A percentile compares a stretch with the other conserved stretches of the same genome.
phyloP scores from a whole-genome alignment of 2,113 vertebrate species.

The Indicator maculatus region DNA sequence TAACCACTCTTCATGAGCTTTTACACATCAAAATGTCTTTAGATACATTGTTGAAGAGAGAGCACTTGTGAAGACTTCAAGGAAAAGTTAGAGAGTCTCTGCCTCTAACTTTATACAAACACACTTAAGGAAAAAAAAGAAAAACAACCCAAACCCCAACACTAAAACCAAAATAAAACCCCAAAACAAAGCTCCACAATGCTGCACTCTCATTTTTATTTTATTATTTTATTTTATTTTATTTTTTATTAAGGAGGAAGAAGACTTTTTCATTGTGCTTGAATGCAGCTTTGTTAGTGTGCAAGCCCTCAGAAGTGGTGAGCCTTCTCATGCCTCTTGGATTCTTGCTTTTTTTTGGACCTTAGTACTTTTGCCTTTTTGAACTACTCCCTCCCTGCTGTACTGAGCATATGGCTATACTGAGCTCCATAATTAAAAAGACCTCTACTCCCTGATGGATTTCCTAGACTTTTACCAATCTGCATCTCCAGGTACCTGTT shows the following conservation, averaged over 20 bases:
- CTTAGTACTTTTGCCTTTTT: not conserved
- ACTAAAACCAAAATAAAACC: not conserved
- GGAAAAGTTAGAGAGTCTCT: not conserved
- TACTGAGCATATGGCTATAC: not conserved
- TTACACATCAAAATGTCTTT: conserved; percentile 55
- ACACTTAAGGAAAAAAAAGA: not conserved
- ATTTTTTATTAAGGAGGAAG: not conserved
- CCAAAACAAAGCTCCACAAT: not conserved
- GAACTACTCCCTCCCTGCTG: not conserved
- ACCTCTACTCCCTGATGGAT: not conserved
- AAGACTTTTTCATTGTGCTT: not conserved
- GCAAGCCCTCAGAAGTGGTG: not conserved
- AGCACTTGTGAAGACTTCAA: conserved; percentile 13
- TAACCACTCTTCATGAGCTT: conserved; percentile 54
- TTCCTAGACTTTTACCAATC: not conserved
- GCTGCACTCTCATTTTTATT: not conserved
- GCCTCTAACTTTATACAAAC: conserved; percentile 39
- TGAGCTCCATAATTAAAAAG: not conserved
- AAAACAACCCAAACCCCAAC: too few species aligned
- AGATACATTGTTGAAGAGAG: conserved; percentile 48
- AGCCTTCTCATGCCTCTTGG: fast-evolving
- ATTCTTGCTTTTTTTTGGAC: not conserved
- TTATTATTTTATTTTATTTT: too few species aligned
- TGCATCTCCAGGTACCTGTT: not conserved
- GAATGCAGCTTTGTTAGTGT: not conserved